Evolutionary conservation across 2,888 invertebrate genomes (phyloP), one percentile per base, ranked within the genome.

Genomic region (Lottia gigantea): DNA sequence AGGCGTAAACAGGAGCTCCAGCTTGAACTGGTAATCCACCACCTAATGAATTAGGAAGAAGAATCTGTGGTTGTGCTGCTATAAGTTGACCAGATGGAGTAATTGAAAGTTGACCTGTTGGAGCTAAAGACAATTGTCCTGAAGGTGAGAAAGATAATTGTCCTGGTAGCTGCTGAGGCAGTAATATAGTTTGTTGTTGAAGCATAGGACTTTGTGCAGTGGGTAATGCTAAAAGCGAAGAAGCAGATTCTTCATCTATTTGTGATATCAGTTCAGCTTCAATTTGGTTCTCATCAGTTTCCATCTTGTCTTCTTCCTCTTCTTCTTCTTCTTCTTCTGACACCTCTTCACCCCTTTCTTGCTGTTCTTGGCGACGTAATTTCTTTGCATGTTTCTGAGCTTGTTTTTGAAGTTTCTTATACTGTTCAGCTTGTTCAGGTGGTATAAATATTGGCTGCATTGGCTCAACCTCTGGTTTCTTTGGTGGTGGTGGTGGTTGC

Each of bases 371-470:
- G 23, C 80, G 73, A 63, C 81, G 75, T 90, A 95, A 83, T 89
- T 95, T 88, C 90, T 95, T 80, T 93, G 95, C 79, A 88, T 96
- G 87, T 91, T 95, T 79, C 90, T 95, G 82, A 93, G 95, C 88
- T 91, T 96, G 77, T 88, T 96, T 69, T 92, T 85, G 85, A 25
- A 87, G 76, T 78, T 77, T 81, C 67, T 84, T 81, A 71, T 87
- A 88, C 74, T 83, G 84, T 66, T 86, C 86, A 46, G 78, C 84
- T 71, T 87, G 86, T 71, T 87, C 87, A 15, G 87, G 85, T 19
- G 86, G 86, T 68, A 86, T 85, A 45, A 79, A 55, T n/a, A 74
- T 64, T 26, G 77, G 77, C 68, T 71, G 73, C 77, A 77, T 77
- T 15, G 76, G 76, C 40, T 77, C 76, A 31, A 76, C 75, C 31